Percentiles rank a stretch among this genome's conserved stretches.
Conservation (phyloP, 2,797 vertebrate genomes). For the Enteromius unitaeniatus region DNA sequence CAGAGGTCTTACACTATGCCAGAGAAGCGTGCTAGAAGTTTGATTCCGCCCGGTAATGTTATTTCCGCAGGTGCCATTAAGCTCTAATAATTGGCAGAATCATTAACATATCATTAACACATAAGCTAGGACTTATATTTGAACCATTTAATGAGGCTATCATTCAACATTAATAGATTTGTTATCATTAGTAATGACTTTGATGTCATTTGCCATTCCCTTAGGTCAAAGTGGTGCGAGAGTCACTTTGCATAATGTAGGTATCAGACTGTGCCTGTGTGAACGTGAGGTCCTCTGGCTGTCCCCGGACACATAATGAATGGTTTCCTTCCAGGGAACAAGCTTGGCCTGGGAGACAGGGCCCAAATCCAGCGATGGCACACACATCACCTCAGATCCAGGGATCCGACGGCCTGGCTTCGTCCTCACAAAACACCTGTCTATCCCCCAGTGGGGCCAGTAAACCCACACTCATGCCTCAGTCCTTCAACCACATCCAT, state of each 20-base stretch:
- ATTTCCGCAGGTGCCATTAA: slow-evolving; percentile 77
- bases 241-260: slow-evolving; percentile 72
- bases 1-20: slow-evolving; percentile 47
- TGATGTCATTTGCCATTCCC: slow-evolving; percentile 76
- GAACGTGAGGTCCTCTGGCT: slow-evolving; percentile 35
- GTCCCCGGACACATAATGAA: slow-evolving; percentile 45
- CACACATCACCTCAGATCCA: slow-evolving; percentile 20
- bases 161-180: slow-evolving; percentile 82
- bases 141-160: slow-evolving; percentile 83
- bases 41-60: slow-evolving; percentile 73
- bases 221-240: slow-evolving; percentile 70
- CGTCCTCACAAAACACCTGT: slow-evolving; percentile 50
- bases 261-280: slow-evolving; percentile 37
- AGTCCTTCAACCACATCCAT: slow-evolving; percentile 39
- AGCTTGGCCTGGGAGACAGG: slow-evolving; percentile 1
- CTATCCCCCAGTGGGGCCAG: slow-evolving; percentile 21
- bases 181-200: slow-evolving; percentile 79
- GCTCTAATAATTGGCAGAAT: slow-evolving; percentile 79
- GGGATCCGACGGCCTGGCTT: background rate
- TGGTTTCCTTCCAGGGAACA: slow-evolving; percentile 39
- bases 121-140: slow-evolving; percentile 80
- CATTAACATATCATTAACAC: slow-evolving; percentile 85
- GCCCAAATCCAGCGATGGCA: slow-evolving; percentile 27
- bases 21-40: slow-evolving; percentile 74
- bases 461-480: slow-evolving; percentile 14